Evolutionary conservation across 2,888 invertebrate genomes (phyloP).

Genomic region (Isotomurus palustris): DNA sequence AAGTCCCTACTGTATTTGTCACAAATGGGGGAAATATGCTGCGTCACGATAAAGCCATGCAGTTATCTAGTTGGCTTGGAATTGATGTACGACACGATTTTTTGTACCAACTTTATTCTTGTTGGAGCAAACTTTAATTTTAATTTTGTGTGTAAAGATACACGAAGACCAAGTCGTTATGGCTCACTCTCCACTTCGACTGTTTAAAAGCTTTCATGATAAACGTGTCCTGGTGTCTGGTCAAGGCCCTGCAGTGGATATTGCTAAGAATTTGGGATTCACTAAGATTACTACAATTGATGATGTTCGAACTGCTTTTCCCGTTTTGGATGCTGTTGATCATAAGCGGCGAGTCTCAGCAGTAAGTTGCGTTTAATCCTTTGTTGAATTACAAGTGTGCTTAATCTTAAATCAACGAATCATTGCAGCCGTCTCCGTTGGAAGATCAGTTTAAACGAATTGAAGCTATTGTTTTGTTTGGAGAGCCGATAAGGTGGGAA

Average conservation of each 20-base stretch:
- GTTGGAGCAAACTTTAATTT: background rate
- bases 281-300: slow-evolving; percentile 58
- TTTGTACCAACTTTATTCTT: background rate
- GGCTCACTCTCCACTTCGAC: slow-evolving; percentile 61
- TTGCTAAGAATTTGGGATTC: slow-evolving; percentile 60
- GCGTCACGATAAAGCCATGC: slow-evolving; percentile 57
- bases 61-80: slow-evolving; percentile 59
- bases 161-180: slow-evolving; percentile 60
- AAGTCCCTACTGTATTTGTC: slow-evolving; percentile 60
- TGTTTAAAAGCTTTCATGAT: slow-evolving; percentile 59
- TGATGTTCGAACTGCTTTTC: slow-evolving; percentile 57
- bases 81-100: slow-evolving; percentile 51
- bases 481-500: slow-evolving; percentile 65
- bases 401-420: background rate
- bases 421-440: slow-evolving; percentile 51
- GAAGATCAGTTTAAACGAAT: slow-evolving; percentile 56
- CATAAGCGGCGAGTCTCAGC: slow-evolving; percentile 50
- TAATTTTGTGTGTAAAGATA: slow-evolving; percentile 49
- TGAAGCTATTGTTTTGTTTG: slow-evolving; percentile 60
- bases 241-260: slow-evolving; percentile 56
- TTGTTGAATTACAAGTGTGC: background rate
- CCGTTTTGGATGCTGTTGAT: slow-evolving; percentile 60
- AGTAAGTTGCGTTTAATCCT: slow-evolving; percentile 32
- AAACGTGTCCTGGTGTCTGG: slow-evolving; percentile 61
- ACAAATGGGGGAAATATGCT: slow-evolving; percentile 63